phyloP scores from a whole-genome alignment of 2,797 vertebrate genomes.

The Malurus leucopterus region DNA sequence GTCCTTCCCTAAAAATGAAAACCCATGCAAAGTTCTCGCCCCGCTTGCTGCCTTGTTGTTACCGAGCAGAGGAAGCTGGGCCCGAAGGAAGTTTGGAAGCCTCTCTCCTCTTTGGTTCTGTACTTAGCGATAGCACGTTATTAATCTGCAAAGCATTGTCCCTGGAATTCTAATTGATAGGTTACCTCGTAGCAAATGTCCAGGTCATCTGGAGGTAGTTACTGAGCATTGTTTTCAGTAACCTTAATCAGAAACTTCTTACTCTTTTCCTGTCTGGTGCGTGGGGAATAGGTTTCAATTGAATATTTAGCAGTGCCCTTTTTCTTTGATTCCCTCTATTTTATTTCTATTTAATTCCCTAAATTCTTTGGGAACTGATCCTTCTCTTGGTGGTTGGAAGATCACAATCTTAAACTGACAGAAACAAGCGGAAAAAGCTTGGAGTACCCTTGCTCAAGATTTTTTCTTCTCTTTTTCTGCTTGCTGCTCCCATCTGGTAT shows the following conservation, averaged over 20 bases:
- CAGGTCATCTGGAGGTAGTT: neutral
- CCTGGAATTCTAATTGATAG: neutral
- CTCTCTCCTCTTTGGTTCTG: neutral
- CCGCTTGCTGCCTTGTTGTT: neutral
- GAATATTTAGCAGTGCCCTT: neutral
- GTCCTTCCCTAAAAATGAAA: neutral
- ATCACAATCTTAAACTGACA: neutral
- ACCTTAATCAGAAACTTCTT: neutral
- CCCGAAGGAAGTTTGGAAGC: neutral
- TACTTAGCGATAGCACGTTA: neutral
- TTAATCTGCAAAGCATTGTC: neutral
- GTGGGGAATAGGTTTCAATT: fast-evolving
- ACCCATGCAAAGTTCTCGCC: fast-evolving
- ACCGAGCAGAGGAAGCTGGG: neutral
- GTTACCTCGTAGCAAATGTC: neutral
- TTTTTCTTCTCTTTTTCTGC: neutral
- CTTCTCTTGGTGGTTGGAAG: neutral
- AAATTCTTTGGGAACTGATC: neutral
- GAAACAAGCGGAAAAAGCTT: neutral
- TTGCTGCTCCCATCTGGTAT: neutral
- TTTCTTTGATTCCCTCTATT: neutral
- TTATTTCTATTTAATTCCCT: neutral
- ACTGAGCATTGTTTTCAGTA: neutral
- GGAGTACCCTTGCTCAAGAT: neutral
- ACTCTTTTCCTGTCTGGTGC: neutral